Evolutionary conservation across 2,797 vertebrate species (phyloP).

Genomic region (Margarornis squamiger): DNA sequence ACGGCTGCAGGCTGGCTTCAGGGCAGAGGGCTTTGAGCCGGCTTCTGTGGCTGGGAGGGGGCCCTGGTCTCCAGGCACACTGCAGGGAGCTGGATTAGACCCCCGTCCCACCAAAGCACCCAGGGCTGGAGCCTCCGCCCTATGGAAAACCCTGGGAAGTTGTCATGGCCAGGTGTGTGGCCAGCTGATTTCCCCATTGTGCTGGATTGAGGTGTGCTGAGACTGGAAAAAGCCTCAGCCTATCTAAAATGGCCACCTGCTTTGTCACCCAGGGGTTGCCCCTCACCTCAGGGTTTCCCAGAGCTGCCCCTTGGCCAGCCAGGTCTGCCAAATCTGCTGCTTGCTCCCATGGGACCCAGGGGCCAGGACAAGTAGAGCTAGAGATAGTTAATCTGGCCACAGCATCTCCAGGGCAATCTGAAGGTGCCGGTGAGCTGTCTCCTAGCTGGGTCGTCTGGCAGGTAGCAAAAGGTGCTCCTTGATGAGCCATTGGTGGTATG

Average conservation of each 20-base stretch:
- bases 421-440: neutral
- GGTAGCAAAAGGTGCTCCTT: neutral
- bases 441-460: neutral
- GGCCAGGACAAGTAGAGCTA: neutral
- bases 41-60: neutral
- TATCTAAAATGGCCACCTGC: neutral
- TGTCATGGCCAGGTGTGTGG: neutral
- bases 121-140: neutral
- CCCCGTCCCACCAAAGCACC: neutral
- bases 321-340: fast-evolving
- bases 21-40: neutral
- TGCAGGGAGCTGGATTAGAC: neutral
- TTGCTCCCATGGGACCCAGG: fast-evolving
- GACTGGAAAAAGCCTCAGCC: neutral
- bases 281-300: fast-evolving
- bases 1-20: neutral
- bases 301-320: neutral
- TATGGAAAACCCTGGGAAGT: neutral
- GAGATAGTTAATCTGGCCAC: neutral
- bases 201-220: fast-evolving
- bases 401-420: neutral
- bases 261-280: neutral
- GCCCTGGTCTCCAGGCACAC: neutral
- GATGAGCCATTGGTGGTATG: neutral
- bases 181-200: fast-evolving